Percentiles rank a stretch among this genome's conserved stretches.
phyloP scores from a whole-genome alignment of 2,113 vertebrate species.

The Ranitomeya variabilis region DNA sequence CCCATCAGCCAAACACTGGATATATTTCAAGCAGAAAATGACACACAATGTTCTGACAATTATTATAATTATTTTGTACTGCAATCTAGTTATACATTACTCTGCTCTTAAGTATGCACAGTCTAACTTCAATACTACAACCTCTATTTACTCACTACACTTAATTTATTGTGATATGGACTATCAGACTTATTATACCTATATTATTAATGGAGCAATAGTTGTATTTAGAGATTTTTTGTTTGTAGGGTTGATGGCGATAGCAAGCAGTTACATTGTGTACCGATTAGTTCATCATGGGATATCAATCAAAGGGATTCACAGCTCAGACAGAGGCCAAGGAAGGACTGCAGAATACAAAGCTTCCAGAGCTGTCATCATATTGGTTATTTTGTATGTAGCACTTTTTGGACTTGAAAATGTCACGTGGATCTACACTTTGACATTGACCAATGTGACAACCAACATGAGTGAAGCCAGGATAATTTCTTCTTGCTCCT shows the following conservation, averaged over 20 bases:
- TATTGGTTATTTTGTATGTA: conserved; percentile 41
- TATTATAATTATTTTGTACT: neutral
- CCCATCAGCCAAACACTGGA: conserved; percentile 4
- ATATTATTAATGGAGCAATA: conserved; percentile 1
- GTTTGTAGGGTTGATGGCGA: conserved; percentile 40
- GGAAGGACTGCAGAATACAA: conserved; percentile 15
- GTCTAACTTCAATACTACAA: neutral
- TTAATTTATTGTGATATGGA: conserved; percentile 21
- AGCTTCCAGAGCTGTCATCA: conserved; percentile 38
- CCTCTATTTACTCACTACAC: neutral
- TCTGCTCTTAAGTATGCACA: neutral
- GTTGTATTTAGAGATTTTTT: conserved; percentile 32
- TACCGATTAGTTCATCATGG: neutral
- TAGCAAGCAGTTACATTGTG: conserved; percentile 39
- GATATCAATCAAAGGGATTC: conserved; percentile 32
- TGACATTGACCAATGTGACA: conserved; percentile 12
- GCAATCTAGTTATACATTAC: neutral
- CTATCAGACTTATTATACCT: neutral
- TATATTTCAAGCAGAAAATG: conserved; percentile 1
- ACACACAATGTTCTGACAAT: neutral
- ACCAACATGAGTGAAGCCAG: neutral
- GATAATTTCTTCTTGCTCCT: neutral
- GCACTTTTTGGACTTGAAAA: conserved; percentile 45
- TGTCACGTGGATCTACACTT: conserved; percentile 32
- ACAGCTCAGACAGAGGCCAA: conserved; percentile 31